Conservation (phyloP, 2,888 invertebrate genomes). For the Melinopterus prodromus region DNA sequence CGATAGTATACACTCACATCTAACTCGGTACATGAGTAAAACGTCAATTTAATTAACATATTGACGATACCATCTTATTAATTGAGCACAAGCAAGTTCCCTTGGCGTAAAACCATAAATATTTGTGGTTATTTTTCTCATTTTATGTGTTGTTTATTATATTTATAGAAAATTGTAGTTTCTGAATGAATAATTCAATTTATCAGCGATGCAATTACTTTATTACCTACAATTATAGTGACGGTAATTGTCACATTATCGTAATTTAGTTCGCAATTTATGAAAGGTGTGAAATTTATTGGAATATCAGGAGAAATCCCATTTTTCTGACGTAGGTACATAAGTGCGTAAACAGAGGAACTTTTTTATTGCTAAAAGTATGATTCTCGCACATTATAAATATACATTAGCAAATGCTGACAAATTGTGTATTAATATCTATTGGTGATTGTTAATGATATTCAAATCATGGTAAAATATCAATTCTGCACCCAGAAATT, state of each 20-base stretch:
- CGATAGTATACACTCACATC: too few relatives aligned
- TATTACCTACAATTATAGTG: background rate
- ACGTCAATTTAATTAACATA: too few relatives aligned
- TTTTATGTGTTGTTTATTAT: background rate
- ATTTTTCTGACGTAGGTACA: background rate
- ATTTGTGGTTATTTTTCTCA: background rate
- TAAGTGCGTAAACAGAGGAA: background rate
- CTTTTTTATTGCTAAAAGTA: background rate
- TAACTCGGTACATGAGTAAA: too few relatives aligned
- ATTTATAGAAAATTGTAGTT: background rate
- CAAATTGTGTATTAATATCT: too few relatives aligned
- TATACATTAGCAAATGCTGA: too few relatives aligned
- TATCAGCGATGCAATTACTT: background rate
- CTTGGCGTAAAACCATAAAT: too few relatives aligned
- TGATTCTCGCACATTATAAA: too few relatives aligned
- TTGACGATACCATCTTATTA: too few relatives aligned
- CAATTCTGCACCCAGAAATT: too few relatives aligned
- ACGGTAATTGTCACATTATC: background rate
- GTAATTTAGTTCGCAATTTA: background rate
- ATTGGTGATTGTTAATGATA: too few relatives aligned
- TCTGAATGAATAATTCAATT: background rate
- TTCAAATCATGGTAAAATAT: too few relatives aligned
- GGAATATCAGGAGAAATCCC: background rate
- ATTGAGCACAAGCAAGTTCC: too few relatives aligned
- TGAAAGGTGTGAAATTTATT: background rate